Conservation (phyloP, 2,113 vertebrate genomes). For the Solea senegalensis region DNA sequence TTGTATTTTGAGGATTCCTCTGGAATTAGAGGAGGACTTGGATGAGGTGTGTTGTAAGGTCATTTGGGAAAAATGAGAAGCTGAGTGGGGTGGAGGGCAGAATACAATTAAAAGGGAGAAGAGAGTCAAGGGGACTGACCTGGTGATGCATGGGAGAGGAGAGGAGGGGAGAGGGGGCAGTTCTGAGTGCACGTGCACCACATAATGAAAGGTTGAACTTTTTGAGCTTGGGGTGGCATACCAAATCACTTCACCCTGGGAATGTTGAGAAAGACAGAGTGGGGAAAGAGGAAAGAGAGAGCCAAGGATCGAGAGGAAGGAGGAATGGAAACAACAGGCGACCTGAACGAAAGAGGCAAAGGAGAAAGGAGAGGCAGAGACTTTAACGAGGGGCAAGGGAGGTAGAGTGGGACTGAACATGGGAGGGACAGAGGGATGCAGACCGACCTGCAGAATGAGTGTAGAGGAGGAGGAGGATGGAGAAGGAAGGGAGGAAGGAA, state of each 20-base stretch:
- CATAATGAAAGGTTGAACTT: constrained; percentile 87
- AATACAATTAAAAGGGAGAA: constrained; percentile 80
- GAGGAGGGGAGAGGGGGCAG: constrained; percentile 70
- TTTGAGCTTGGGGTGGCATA: constrained; percentile 85
- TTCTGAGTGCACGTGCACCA: constrained; percentile 79
- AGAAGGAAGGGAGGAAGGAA: constrained; percentile 32
- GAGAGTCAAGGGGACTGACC: constrained; percentile 86
- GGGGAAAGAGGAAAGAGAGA: constrained; percentile 20
- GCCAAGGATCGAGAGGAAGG: constrained; percentile 10
- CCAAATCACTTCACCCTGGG: constrained; percentile 88
- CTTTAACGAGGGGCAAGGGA: constrained; percentile 70
- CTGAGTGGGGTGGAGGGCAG: constrained; percentile 59
- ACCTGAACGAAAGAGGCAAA: constrained; percentile 49
- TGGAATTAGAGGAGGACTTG: constrained; percentile 38
- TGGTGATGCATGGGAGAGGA: constrained; percentile 73
- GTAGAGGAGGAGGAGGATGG: constrained; percentile 75
- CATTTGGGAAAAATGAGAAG: constrained; percentile 48
- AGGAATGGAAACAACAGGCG: constrained; percentile 57
- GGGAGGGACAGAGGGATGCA: constrained; percentile 54
- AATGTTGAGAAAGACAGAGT: constrained; percentile 68
- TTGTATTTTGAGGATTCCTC: constrained; percentile 48
- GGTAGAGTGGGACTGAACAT: constrained; percentile 47
- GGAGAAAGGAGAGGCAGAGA: constrained; percentile 55
- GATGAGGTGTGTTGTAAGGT: constrained; percentile 20
- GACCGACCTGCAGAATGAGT: constrained; percentile 44